These are phyloP conservation scores for Paratrypauchen microcephalus DNA, from an alignment of 2,797 vertebrate species.

Conservation along the genomic window DNA sequence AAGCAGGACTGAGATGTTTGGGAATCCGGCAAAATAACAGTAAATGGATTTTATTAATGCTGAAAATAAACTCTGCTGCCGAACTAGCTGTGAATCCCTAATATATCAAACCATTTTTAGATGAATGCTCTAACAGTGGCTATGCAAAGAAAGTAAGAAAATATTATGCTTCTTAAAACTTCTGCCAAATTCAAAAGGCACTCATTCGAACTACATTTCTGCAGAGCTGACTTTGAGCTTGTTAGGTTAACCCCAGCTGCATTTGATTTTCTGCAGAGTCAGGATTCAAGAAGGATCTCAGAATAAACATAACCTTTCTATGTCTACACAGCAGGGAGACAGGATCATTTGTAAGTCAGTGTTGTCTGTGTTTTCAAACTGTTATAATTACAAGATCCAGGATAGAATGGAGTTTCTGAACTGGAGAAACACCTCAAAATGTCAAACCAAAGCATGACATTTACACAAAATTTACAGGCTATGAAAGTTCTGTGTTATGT, in stretches of 20 bases:
- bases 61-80: conserved; percentile 6
- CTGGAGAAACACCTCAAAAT: neutral
- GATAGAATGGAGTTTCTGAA: neutral
- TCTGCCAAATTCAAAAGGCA: neutral
- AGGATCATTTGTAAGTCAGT: neutral
- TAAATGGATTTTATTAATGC: conserved; percentile 5
- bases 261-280: neutral
- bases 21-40: neutral
- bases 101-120: neutral
- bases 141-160: neutral
- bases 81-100: neutral
- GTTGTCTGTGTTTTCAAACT: neutral
- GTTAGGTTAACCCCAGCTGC: neutral
- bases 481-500: too few species aligned
- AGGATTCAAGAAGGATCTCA: neutral
- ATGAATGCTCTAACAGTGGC: neutral
- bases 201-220: neutral
- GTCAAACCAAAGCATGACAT: conserved; percentile 3
- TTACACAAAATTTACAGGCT: neutral
- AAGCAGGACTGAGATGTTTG: neutral
- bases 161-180: conserved; percentile 1
- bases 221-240: neutral
- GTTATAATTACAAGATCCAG: neutral
- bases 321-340: neutral
- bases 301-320: conserved; percentile 1